Evolutionary conservation across 1,140 invertebrate genomes (phyloP).

Genomic region (Vollenhovia emeryi): DNA sequence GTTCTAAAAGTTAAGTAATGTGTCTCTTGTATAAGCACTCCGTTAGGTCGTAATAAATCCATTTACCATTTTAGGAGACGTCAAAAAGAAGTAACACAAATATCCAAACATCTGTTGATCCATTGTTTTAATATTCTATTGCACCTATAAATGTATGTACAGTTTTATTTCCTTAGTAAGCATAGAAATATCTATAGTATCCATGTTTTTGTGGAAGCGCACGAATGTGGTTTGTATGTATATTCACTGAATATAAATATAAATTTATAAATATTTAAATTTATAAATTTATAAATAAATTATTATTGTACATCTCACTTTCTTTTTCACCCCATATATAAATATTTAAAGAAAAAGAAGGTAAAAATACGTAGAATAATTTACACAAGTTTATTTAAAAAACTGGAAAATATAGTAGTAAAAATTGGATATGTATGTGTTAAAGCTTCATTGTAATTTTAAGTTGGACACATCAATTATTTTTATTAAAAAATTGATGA

Average conservation of each 20-base stretch:
- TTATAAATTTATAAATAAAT: slow-evolving; percentile 58
- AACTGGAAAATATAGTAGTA: background rate
- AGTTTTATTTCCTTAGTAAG: background rate
- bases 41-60: background rate
- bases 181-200: slow-evolving; percentile 10
- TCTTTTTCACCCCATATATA: background rate
- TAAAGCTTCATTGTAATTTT: no score
- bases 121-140: background rate
- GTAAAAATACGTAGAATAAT: no score
- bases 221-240: slow-evolving; percentile 62
- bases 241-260: slow-evolving; percentile 67
- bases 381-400: background rate
- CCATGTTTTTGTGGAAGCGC: slow-evolving; percentile 36
- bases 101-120: background rate
- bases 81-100: background rate
- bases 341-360: no score
- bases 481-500: background rate
- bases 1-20: background rate
- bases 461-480: no score
- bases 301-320: slow-evolving; percentile 38
- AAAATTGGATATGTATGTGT: no score
- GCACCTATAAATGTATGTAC: slow-evolving; percentile 20
- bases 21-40: background rate
- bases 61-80: background rate
- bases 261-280: slow-evolving; percentile 49